Percentiles rank a stretch among this genome's conserved stretches.
Evolutionary conservation across 1,140 invertebrate genomes (phyloP).

Genomic region (Pygmarrhopalites habei): DNA sequence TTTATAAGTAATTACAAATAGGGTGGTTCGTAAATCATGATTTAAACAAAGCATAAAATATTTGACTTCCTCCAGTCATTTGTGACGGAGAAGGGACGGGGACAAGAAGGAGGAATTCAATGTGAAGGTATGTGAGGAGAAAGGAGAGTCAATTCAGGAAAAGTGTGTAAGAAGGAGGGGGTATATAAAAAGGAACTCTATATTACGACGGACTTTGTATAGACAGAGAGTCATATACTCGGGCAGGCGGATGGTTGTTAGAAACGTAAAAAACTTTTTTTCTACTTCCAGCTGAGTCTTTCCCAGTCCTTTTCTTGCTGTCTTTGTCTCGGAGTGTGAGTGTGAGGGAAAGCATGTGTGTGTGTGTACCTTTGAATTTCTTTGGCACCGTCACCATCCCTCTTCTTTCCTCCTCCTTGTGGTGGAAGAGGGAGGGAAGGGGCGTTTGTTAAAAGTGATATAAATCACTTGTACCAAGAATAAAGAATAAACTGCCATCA

Average conservation of each 20-base stretch:
- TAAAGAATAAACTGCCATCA: too few relatives aligned
- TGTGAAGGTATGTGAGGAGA: background rate
- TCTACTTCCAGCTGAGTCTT: background rate
- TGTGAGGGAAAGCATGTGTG: background rate
- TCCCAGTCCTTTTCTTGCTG: background rate
- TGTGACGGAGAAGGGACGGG: background rate
- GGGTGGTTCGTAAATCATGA: conserved; percentile 38
- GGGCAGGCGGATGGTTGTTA: too few relatives aligned
- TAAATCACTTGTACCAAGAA: background rate
- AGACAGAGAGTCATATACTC: too few relatives aligned
- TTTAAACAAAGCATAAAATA: background rate
- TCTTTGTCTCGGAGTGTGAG: background rate
- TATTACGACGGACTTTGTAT: background rate
- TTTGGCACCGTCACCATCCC: too few relatives aligned
- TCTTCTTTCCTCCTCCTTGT: too few relatives aligned
- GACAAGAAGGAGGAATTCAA: background rate
- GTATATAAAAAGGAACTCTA: background rate
- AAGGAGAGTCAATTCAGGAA: background rate
- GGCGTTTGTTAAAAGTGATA: background rate
- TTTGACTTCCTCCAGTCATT: background rate
- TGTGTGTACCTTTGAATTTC: too few relatives aligned
- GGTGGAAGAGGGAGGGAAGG: background rate
- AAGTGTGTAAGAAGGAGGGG: background rate
- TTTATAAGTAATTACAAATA: too few relatives aligned
- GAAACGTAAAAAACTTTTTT: background rate